These are phyloP conservation scores for Anoura caudifer DNA, from an alignment of 2,113 vertebrate species.

Conservation along the genomic window DNA sequence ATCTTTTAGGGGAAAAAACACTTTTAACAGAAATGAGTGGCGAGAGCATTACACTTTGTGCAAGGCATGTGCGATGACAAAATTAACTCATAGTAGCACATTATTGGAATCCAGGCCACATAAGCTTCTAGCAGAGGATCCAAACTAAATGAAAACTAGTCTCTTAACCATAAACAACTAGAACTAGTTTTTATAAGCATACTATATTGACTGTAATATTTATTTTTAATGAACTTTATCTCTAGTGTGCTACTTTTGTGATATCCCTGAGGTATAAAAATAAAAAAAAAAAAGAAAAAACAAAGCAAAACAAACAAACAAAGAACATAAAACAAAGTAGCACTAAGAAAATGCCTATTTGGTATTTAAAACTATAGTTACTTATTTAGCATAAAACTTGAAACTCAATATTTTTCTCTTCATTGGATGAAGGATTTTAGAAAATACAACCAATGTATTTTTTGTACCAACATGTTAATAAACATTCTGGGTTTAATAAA, in stretches of 20 bases:
- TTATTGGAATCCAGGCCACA: not conserved
- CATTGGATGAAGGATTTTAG: not conserved
- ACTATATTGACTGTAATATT: not conserved
- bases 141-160: not conserved
- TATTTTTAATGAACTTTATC: not conserved
- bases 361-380: not conserved
- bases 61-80: not conserved
- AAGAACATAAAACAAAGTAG: not conserved
- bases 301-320: not conserved
- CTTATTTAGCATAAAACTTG: not conserved
- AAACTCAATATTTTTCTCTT: not conserved
- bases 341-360: not conserved
- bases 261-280: not conserved
- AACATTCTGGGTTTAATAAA: not conserved
- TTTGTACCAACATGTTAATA: not conserved
- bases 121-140: not conserved
- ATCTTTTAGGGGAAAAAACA: too few relatives aligned
- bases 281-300: not conserved
- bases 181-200: not conserved
- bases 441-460: not conserved
- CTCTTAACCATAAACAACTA: not conserved
- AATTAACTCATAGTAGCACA: not conserved
- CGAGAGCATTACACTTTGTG: not conserved
- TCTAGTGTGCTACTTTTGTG: not conserved
- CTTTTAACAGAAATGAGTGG: not conserved